Evolutionary conservation across 2,888 invertebrate species (phyloP), one percentile per base, ranked within the genome.

Genomic region (Hypomecis atomaria): DNA sequence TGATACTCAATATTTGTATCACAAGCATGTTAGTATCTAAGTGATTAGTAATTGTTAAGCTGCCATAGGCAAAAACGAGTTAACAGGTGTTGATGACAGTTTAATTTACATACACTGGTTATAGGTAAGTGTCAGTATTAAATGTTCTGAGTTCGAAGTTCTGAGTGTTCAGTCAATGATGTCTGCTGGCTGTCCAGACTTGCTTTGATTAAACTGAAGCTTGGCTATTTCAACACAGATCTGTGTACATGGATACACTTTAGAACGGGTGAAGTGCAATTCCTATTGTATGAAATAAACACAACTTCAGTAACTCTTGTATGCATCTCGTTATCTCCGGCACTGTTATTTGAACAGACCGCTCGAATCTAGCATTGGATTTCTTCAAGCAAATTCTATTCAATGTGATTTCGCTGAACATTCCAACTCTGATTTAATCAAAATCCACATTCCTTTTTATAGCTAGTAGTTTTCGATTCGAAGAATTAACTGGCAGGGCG

Each of bases 241-340:
- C 38, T 13, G 43, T 62, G 58, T 57, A 55, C 43, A 56, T 47
- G n/a, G n/a, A n/a, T 57, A 40, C 52, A 67, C 67, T 65, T 50
- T 59, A 62, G 53, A 71, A 68, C 67, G 58, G 65, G 59, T 62
- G 59, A 70, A 73, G 69, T 62, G 59, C 64, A 59, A 62, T 62
- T 70, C 64, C 67, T 73, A 72, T 71, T 64, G 71, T 71, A 70
- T 75, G 74, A 73, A 76, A 71, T 71, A 79, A 79, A 79, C 73
- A 76, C 65, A 70, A 71, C 70, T 75, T 76, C 75, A 72, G 73
- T 70, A 73, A 75, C 73, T 77, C 77, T 76, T 82, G 85, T 85
- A 75, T 87, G 84, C 86, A 84, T 77, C 82, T 89, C 85, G 85
- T 89, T 89, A 89, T 80, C 83, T 82, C 73, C 73, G 79, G 80